These are phyloP conservation scores for Archilochus colubris DNA, from an alignment of 2,113 vertebrate genomes.

Conservation along the genomic window DNA sequence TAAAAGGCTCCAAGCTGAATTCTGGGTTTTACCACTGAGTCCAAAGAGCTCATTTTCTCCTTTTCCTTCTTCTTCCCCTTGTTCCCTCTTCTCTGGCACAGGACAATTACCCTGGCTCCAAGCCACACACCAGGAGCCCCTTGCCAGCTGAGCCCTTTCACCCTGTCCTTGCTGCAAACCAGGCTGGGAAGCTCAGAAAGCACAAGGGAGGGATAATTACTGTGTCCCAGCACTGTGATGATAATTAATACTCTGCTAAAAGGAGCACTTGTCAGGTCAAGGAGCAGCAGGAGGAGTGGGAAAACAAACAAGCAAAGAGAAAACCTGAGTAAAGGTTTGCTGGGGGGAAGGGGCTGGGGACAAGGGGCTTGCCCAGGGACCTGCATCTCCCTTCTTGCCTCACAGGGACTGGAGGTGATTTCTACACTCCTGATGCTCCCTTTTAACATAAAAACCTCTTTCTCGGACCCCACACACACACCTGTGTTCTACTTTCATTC, in stretches of 20 bases:
- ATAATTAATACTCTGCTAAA: conserved; percentile 68
- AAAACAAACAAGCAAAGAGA: neutral
- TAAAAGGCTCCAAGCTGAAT: neutral
- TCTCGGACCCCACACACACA: too few species aligned
- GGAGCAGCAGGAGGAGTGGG: conserved; percentile 1
- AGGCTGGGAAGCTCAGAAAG: conserved; percentile 37
- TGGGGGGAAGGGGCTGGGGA: neutral
- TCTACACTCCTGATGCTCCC: neutral
- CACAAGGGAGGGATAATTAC: conserved; percentile 65
- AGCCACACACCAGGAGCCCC: neutral
- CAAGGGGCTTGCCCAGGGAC: neutral
- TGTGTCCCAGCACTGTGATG: neutral
- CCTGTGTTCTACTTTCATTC: neutral
- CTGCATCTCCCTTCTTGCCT: fast-evolving
- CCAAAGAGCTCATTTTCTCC: neutral
- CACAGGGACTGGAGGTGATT: neutral
- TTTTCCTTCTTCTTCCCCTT: neutral
- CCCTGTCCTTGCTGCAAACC: neutral
- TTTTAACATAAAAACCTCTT: neutral
- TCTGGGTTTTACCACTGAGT: neutral
- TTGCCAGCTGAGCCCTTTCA: conserved; percentile 24
- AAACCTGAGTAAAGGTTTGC: neutral
- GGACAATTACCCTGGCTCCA: neutral
- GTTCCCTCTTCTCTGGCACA: neutral
- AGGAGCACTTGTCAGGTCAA: conserved; percentile 17